These are phyloP conservation scores for Hirtodrosophila alboralis DNA, from an alignment of 2,888 invertebrate species.

Conservation along the genomic window DNA sequence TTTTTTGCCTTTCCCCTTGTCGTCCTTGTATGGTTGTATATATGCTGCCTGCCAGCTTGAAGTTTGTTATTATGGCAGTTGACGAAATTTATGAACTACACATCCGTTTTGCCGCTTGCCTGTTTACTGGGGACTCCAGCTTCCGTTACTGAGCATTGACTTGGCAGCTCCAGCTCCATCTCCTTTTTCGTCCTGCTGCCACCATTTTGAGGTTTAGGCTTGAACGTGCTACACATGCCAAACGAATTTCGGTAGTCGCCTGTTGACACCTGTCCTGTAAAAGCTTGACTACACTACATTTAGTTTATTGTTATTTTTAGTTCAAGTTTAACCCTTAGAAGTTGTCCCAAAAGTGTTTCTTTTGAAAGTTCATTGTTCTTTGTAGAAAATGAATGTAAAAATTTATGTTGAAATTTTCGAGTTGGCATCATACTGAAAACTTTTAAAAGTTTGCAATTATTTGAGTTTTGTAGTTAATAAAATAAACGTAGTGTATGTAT, in stretches of 20 bases:
- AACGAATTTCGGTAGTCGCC: conserved; percentile 31
- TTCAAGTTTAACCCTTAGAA: conserved; percentile 43
- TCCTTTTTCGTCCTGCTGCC: conserved; percentile 23
- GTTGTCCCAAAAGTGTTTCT: background rate
- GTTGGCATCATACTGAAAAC: too few relatives aligned
- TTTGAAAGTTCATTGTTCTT: too few relatives aligned
- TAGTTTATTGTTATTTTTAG: conserved; percentile 51
- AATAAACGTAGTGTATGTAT: too few relatives aligned
- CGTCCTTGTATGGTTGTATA: conserved; percentile 7
- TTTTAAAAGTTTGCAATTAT: too few relatives aligned
- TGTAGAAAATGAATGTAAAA: too few relatives aligned
- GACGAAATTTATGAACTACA: conserved; percentile 80
- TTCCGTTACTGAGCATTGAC: conserved; percentile 45
- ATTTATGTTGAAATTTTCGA: too few relatives aligned
- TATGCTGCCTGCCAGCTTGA: conserved; percentile 31
- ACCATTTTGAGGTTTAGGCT: conserved; percentile 58
- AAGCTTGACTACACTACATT: conserved; percentile 36
- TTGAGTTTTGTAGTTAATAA: too few relatives aligned
- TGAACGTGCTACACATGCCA: conserved; percentile 70
- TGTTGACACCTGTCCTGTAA: conserved; percentile 64
- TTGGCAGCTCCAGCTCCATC: conserved; percentile 26
- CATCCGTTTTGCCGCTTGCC: conserved; percentile 74
- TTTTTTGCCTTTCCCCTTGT: conserved; percentile 18
- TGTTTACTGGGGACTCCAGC: conserved; percentile 68
- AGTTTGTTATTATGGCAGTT: conserved; percentile 77